Percentiles rank a stretch among this genome's conserved stretches.
Conservation (phyloP, 1,140 invertebrate species). For the Procambarus virginalis region DNA sequence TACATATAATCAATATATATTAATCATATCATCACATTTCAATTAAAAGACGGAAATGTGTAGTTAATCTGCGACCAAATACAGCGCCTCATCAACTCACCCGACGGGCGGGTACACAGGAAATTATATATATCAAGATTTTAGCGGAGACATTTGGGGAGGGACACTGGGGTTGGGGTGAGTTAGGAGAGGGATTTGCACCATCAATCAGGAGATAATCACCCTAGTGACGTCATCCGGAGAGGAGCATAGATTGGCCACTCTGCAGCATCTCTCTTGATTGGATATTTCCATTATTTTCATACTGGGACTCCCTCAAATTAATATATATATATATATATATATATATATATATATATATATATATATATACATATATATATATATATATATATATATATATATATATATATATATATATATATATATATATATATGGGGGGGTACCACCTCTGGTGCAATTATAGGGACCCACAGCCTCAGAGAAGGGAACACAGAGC, state of each 20-base stretch:
- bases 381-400: slow-evolving; percentile 25
- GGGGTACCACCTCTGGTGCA: too few relatives aligned
- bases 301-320: background rate
- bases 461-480: too few relatives aligned
- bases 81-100: background rate
- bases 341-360: background rate
- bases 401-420: slow-evolving; percentile 30
- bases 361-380: slow-evolving; percentile 21
- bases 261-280: background rate
- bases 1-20: too few relatives aligned
- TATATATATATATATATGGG: slow-evolving; percentile 34
- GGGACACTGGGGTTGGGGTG: too few relatives aligned
- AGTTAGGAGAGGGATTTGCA: background rate
- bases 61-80: background rate
- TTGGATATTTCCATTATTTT: background rate
- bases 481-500: too few relatives aligned
- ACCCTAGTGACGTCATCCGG: background rate
- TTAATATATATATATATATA: slow-evolving; percentile 5
- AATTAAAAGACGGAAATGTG: background rate
- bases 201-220: background rate
- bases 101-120: background rate
- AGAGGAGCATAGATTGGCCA: background rate
- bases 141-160: background rate
- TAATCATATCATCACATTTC: background rate
- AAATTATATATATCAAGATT: background rate